Percentiles rank a stretch among this genome's conserved stretches.
These are phyloP conservation scores for Arbacia lixula DNA, from an alignment of 53 echinoderm and acorn worm species.

Conservation along the genomic window DNA sequence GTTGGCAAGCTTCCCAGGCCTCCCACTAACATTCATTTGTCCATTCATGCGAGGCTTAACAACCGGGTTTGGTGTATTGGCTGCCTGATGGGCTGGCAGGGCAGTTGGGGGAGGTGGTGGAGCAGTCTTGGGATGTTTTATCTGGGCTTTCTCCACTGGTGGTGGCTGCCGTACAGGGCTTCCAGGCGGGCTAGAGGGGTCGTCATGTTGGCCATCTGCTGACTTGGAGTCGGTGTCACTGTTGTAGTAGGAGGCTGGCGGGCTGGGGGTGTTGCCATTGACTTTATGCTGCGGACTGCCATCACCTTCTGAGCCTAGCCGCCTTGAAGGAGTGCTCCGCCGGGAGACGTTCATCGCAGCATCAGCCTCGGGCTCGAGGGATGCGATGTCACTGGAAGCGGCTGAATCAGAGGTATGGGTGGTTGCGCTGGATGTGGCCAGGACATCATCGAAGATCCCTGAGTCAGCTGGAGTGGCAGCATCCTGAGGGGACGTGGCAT, in stretches of 20 bases:
- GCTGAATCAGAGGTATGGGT: conserved; percentile 67
- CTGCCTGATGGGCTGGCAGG: neutral
- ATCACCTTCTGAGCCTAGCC: conserved; percentile 45
- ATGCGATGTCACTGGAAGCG: conserved; percentile 70
- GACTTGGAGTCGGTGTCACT: conserved; percentile 69
- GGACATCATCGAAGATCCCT: conserved; percentile 70
- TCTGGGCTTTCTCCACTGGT: conserved; percentile 35
- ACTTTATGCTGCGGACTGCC: conserved; percentile 54
- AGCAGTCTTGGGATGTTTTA: conserved; percentile 43
- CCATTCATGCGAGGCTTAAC: conserved; percentile 43
- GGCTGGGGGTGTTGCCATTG: conserved; percentile 23
- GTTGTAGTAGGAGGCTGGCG: conserved; percentile 58
- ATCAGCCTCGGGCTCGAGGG: conserved; percentile 79
- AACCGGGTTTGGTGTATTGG: neutral
- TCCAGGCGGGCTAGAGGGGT: conserved; percentile 51
- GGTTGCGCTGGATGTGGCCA: conserved; percentile 63
- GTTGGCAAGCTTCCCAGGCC: conserved; percentile 43
- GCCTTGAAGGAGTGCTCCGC: conserved; percentile 49
- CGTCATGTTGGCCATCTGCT: conserved; percentile 56
- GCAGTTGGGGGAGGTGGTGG: conserved; percentile 39
- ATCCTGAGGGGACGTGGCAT: conserved; percentile 70
- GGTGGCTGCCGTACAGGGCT: conserved; percentile 22
- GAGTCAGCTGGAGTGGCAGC: conserved; percentile 83
- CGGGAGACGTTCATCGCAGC: conserved; percentile 64
- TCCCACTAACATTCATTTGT: conserved; percentile 28